phyloP scores from a whole-genome alignment of 2,797 vertebrate genomes.

The Gymnodraco acuticeps region DNA sequence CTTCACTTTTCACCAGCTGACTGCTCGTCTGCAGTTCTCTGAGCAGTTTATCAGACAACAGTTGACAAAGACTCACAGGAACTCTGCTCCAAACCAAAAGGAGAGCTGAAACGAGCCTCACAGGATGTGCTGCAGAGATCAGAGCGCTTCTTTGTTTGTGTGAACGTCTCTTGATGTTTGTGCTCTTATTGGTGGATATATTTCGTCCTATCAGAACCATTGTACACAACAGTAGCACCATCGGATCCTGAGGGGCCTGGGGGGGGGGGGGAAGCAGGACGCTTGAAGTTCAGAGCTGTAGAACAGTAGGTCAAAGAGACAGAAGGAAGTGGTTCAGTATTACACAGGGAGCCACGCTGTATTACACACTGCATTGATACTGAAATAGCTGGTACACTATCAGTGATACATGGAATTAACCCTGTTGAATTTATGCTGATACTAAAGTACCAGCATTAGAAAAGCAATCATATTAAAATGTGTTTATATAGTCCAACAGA shows the following conservation, averaged over 20 bases:
- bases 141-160: background rate
- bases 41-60: no score
- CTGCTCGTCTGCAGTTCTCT: no score
- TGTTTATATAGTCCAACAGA: no score
- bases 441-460: conserved; percentile 34
- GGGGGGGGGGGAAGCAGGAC: background rate
- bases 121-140: background rate
- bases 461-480: background rate
- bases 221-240: background rate
- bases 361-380: background rate
- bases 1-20: background rate
- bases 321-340: background rate
- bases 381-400: background rate
- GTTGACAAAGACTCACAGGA: no score
- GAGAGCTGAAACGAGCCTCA: background rate
- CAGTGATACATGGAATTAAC: conserved; percentile 4
- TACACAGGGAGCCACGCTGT: background rate
- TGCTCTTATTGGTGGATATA: background rate
- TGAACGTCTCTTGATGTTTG: background rate
- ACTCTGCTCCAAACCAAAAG: background rate
- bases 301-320: conserved; percentile 29
- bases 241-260: conserved; percentile 16
- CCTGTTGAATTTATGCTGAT: conserved; percentile 14
- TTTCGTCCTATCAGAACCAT: background rate
- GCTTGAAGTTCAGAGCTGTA: conserved; percentile 24